Evolutionary conservation across 2,797 vertebrate species (phyloP), one percentile per base, ranked within the genome.

Genomic region (Cottoperca gobio): DNA sequence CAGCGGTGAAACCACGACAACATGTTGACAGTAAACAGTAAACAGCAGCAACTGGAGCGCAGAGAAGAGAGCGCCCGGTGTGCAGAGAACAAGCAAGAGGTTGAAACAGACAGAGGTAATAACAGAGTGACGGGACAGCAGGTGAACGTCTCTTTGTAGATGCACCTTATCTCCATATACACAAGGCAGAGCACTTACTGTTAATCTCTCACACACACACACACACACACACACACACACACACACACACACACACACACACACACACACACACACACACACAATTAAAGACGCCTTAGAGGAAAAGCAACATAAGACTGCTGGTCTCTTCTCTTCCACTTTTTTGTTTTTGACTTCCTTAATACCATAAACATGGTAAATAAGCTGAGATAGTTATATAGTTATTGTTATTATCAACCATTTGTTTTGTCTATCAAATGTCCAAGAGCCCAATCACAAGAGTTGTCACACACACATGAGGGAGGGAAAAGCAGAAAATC

Each of bases 11-110:
- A 40, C 43, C 7, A 4, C 2, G 21, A 39, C 71, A 59, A 31
- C 46, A 0, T 78, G 64, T 66, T 71, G 60, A 79, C 76, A 50
- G 70, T 75, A 63, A 68, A 72, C 66, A 70, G n/a, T n/a, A n/a
- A n/a, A n/a, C n/a, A n/a, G 46, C 49, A 59, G 45, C 7, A 70
- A 73, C 39, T 4, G 37, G n/a, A 63, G 39, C 10, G 19, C 12
- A 69, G 58, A 55, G 1, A 46, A 39, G 24, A 73, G 31, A 37
- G 23, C 14, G 53, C 31, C 60, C 31, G 35, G 43, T 10, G 8
- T 31, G 55, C 31, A 66, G 23, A 63, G 35, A 64, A 50, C 39
- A 19, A n/a, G 28, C 45, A 43, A 45, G n/a, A 50, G 17, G 60
- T n/a, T 49, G 7, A 53, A 24, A 53, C 24, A 58, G 28, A 54